Evolutionary conservation across 2,797 vertebrate genomes (phyloP).

Genomic region (Zonotrichia albicollis): DNA sequence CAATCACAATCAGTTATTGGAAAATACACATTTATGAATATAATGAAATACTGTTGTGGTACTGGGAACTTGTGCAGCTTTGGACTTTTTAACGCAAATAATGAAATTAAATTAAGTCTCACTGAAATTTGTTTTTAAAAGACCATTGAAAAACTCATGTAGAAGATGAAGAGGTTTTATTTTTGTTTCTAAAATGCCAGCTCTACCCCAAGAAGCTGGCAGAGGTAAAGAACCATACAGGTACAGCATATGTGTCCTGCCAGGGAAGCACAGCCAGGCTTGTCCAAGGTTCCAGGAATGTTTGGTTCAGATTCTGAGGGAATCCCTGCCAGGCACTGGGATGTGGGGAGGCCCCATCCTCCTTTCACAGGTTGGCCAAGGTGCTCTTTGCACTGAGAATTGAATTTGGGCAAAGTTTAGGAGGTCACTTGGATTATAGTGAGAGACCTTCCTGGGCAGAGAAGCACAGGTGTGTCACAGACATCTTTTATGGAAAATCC

Average conservation of each 20-base stretch:
- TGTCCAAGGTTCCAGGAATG: not conserved
- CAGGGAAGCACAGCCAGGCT: not conserved
- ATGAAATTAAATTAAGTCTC: not conserved
- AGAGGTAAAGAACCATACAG: not conserved
- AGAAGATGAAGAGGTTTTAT: not conserved
- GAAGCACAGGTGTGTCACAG: not conserved
- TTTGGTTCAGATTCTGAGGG: not conserved
- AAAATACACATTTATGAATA: not conserved
- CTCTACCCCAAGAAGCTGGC: not conserved
- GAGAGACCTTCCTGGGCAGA: not conserved
- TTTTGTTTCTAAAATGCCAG: not conserved
- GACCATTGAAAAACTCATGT: not conserved
- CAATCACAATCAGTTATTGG: not conserved
- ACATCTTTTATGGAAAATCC: too few species aligned
- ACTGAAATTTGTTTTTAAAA: not conserved
- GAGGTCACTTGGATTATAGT: not conserved
- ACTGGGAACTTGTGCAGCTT: not conserved
- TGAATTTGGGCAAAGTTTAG: not conserved
- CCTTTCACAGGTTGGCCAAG: not conserved
- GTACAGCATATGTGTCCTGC: not conserved
- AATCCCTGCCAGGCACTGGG: not conserved
- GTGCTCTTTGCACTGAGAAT: not conserved
- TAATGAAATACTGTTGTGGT: not conserved
- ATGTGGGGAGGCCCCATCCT: not conserved
- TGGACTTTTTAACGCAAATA: not conserved